Conservation (phyloP, 2,113 vertebrate genomes). For the Channa maculata region DNA sequence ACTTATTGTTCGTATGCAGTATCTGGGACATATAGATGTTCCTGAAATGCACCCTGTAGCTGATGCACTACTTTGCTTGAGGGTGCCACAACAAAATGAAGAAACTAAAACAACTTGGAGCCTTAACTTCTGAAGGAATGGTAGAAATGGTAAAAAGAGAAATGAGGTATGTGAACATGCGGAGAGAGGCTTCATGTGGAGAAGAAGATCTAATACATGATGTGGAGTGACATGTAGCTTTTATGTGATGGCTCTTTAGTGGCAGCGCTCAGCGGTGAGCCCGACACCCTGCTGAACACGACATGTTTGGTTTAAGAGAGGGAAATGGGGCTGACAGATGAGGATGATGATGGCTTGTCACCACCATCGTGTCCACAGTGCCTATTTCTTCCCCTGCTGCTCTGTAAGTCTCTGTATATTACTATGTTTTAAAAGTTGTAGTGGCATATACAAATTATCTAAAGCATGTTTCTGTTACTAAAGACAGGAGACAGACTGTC, state of each 20-base stretch:
- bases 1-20: too few relatives aligned
- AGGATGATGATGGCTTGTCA: not conserved
- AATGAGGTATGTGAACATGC: not conserved
- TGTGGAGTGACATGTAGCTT: slow-evolving; percentile 50
- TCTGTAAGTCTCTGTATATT: not conserved
- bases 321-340: slow-evolving; percentile 15
- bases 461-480: too few relatives aligned
- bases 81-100: not conserved
- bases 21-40: too few relatives aligned
- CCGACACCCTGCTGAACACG: slow-evolving; percentile 39
- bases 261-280: slow-evolving; percentile 40
- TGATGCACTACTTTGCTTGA: not conserved
- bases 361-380: not conserved
- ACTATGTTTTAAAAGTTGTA: not conserved
- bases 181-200: slow-evolving; percentile 34
- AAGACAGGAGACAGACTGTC: too few relatives aligned
- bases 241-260: slow-evolving; percentile 29
- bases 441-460: too few relatives aligned
- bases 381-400: not conserved
- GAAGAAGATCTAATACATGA: slow-evolving; percentile 48
- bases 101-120: not conserved
- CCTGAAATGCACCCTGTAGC: not conserved
- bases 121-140: slow-evolving; percentile 13
- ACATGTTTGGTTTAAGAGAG: slow-evolving; percentile 13
- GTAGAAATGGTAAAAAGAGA: not conserved